A percentile compares a stretch with the other conserved stretches of the same genome.
These are phyloP conservation scores for Naso thynnoides DNA, from an alignment of 2,797 vertebrate genomes.

Conservation along the genomic window DNA sequence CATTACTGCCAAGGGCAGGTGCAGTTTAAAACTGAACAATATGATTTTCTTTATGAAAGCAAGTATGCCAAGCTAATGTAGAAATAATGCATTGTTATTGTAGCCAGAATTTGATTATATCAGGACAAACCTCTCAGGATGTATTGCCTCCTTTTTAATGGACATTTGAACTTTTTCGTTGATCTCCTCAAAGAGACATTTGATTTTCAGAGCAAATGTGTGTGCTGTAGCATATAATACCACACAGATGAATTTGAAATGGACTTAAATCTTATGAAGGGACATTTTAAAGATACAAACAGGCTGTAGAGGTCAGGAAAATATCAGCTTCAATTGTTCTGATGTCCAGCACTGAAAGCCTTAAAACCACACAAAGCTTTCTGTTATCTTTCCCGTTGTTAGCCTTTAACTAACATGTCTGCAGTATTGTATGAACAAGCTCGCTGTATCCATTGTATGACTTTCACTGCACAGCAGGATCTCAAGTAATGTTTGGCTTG, in stretches of 20 bases:
- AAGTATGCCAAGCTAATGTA: too few species aligned
- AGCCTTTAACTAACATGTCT: slow-evolving; percentile 1
- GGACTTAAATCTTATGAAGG: not conserved
- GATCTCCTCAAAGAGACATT: not conserved
- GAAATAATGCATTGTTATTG: too few species aligned
- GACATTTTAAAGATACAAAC: not conserved
- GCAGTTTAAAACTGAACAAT: too few species aligned
- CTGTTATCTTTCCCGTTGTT: not conserved
- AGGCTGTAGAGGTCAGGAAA: not conserved
- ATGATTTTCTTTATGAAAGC: too few species aligned
- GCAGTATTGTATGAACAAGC: slow-evolving; percentile 5
- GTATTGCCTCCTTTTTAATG: not conserved
- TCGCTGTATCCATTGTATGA: slow-evolving; percentile 20
- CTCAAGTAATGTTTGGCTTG: slow-evolving; percentile 46
- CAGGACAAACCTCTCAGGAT: not conserved
- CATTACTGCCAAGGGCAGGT: too few species aligned
- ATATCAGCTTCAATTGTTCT: not conserved
- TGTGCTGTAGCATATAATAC: not conserved
- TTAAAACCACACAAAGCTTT: not conserved
- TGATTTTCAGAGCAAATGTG: too few species aligned
- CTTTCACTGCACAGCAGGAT: slow-evolving; percentile 26
- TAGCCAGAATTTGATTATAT: too few species aligned
- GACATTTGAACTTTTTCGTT: not conserved
- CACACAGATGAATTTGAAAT: not conserved
- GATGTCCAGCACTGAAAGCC: not conserved